Evolutionary conservation across 1,140 invertebrate genomes (phyloP).

Genomic region (Yoshiicerus persimilis): DNA sequence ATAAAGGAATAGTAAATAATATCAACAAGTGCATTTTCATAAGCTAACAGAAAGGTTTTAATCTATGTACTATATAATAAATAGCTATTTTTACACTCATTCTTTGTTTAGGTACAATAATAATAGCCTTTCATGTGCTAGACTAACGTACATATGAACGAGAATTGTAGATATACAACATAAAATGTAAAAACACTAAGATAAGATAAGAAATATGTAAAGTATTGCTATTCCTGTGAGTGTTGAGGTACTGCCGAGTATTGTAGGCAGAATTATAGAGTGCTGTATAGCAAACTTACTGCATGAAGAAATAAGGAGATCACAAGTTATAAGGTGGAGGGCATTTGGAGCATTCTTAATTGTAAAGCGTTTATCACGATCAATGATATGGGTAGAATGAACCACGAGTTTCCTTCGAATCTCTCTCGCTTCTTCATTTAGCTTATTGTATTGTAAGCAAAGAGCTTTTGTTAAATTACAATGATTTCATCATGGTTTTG

Average conservation of each 20-base stretch:
- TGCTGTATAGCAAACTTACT: not conserved
- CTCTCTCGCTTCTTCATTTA: not conserved
- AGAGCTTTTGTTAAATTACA: not conserved
- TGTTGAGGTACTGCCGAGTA: not conserved
- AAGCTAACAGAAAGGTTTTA: not conserved
- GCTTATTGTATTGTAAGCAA: not conserved
- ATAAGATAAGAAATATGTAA: not conserved
- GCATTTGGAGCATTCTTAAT: slow-evolving; percentile 21
- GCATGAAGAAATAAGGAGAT: slow-evolving; percentile 23
- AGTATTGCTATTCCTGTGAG: not conserved
- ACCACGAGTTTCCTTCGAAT: not conserved
- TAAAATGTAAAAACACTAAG: not conserved
- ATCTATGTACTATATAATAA: not conserved
- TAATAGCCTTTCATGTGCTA: not conserved
- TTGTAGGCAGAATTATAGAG: not conserved
- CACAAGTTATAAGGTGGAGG: slow-evolving; percentile 22
- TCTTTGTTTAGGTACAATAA: not conserved
- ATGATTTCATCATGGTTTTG: not conserved
- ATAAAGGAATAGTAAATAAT: not conserved
- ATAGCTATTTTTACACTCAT: not conserved
- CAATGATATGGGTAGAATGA: not conserved
- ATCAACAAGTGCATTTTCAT: not conserved
- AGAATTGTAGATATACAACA: too few relatives aligned
- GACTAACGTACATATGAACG: not conserved
- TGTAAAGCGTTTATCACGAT: slow-evolving; percentile 9